phyloP scores from a whole-genome alignment of 2,797 vertebrate species.

The Arvicola amphibius region DNA sequence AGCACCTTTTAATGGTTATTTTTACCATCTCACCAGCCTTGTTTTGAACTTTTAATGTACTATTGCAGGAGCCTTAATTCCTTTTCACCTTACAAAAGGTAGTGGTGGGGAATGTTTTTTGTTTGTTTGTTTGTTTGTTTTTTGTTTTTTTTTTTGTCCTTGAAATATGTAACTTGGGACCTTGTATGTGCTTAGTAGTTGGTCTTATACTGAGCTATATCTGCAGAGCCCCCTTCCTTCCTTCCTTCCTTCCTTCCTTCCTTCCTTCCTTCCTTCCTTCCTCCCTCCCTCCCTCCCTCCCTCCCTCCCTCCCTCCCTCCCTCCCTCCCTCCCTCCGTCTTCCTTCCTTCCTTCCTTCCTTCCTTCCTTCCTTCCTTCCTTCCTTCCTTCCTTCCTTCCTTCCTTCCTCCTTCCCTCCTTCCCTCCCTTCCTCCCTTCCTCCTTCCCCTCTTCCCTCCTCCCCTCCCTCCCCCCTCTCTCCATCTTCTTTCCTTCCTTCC shows the following conservation, averaged over 20 bases:
- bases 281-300: accelerated
- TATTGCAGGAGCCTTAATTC: not conserved
- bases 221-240: accelerated
- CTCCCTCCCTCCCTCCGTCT: accelerated
- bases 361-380: not conserved
- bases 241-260: too few relatives aligned
- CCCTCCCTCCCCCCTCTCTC: too few relatives aligned
- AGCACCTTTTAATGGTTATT: not conserved
- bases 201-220: not conserved
- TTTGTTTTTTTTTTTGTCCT: not conserved
- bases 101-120: not conserved
- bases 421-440: too few relatives aligned
- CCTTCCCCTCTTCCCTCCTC: too few relatives aligned
- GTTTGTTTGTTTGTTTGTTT: not conserved
- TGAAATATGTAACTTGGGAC: not conserved
- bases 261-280: not conserved
- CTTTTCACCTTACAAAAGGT: slow-evolving; percentile 30
- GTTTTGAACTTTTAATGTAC: not conserved
- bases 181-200: not conserved
- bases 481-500: too few relatives aligned
- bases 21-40: not conserved
- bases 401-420: too few relatives aligned
- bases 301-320: accelerated
- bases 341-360: accelerated
- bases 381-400: accelerated